A percentile compares a stretch with the other conserved stretches of the same genome.
phyloP scores from a whole-genome alignment of 1,140 invertebrate genomes.

The Ceratina australensis region DNA sequence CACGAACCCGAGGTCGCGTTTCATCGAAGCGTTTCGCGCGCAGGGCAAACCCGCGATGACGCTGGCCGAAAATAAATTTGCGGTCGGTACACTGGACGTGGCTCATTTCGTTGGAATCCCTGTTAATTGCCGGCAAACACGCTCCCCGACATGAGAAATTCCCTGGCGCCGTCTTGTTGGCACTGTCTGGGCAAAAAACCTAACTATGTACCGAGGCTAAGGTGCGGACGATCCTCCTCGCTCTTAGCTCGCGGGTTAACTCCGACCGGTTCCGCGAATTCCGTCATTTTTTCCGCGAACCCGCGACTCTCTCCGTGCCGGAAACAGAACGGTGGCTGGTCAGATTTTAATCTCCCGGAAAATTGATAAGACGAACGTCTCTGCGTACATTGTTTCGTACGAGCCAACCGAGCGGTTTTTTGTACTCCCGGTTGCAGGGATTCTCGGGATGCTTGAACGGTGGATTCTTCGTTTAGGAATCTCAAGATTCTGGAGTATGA shows the following conservation, averaged over 20 bases:
- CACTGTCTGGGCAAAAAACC: constrained; percentile 50
- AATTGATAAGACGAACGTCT: background rate
- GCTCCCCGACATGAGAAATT: constrained; percentile 56
- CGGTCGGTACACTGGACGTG: constrained; percentile 35
- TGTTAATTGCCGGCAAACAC: constrained; percentile 60
- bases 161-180: constrained; percentile 55
- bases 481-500: background rate
- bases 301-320: background rate
- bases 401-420: background rate
- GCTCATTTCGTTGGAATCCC: constrained; percentile 54
- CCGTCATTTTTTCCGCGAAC: background rate
- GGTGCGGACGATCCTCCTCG: constrained; percentile 17
- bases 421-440: background rate
- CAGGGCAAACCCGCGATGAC: background rate
- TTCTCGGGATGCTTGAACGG: background rate
- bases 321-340: background rate
- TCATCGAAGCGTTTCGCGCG: background rate
- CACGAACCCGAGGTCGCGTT: background rate
- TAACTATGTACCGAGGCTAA: constrained; percentile 12
- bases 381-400: background rate
- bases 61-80: constrained; percentile 38
- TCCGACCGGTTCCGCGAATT: background rate
- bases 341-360: background rate
- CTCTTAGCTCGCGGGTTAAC: background rate
- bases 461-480: background rate